These are phyloP conservation scores for Heliconius hermathena DNA, from an alignment of 1,140 invertebrate species.

Conservation along the genomic window DNA sequence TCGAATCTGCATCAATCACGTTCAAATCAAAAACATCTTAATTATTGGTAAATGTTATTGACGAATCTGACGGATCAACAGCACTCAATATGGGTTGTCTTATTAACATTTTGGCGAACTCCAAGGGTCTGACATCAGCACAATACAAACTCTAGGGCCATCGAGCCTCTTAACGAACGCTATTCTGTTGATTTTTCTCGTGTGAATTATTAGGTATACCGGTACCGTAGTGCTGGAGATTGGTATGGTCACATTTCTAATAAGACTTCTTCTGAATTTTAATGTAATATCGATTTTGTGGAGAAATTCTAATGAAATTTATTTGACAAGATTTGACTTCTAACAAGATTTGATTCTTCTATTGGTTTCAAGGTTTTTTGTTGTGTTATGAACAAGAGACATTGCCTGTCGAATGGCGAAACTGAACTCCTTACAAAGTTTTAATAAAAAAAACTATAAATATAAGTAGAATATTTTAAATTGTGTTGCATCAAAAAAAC, in stretches of 20 bases:
- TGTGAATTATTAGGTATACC: slow-evolving; percentile 59
- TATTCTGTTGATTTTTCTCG: slow-evolving; percentile 77
- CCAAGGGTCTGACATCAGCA: slow-evolving; percentile 61
- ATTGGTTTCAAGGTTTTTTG: no score
- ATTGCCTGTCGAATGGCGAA: no score
- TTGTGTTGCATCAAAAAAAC: no score
- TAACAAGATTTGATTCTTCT: not conserved
- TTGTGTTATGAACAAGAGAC: no score
- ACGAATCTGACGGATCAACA: slow-evolving; percentile 47
- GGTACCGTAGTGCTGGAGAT: not conserved
- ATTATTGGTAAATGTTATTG: slow-evolving; percentile 42
- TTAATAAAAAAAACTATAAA: no score
- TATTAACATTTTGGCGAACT: slow-evolving; percentile 73
- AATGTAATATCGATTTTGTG: not conserved
- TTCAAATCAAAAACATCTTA: slow-evolving; percentile 17
- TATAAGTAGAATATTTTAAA: no score
- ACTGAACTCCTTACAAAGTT: no score
- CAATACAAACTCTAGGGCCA: slow-evolving; percentile 65
- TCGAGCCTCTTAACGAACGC: slow-evolving; percentile 73
- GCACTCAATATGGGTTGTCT: slow-evolving; percentile 53
- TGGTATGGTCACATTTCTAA: not conserved
- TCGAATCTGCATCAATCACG: not conserved
- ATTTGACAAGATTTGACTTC: no score
- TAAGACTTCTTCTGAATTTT: not conserved
- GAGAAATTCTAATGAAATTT: not conserved